Evolutionary conservation across 2,113 vertebrate species (phyloP).

Genomic region (Bos taurus): ARS-UCD2.0 NC_037351.1:29591001-29591500

Average conservation of each 20-base stretch:
- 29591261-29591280: background rate
- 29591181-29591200: background rate
- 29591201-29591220: background rate
- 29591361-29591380: background rate
- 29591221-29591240: background rate
- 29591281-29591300: background rate
- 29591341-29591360: background rate
- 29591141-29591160: background rate
- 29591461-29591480: background rate
- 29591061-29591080: background rate
- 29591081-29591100: background rate
- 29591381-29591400: background rate
- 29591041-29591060: background rate
- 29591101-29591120: background rate
- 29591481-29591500: background rate
- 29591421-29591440: background rate
- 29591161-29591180: background rate
- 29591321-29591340: background rate
- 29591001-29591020: background rate
- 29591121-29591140: background rate
- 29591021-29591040: background rate
- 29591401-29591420: background rate
- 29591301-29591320: background rate
- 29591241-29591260: background rate
- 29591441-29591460: background rate